Evolutionary conservation across 2,888 invertebrate species (phyloP), one percentile per base, ranked within the genome.

Genomic region (Metallyticus violacea): DNA sequence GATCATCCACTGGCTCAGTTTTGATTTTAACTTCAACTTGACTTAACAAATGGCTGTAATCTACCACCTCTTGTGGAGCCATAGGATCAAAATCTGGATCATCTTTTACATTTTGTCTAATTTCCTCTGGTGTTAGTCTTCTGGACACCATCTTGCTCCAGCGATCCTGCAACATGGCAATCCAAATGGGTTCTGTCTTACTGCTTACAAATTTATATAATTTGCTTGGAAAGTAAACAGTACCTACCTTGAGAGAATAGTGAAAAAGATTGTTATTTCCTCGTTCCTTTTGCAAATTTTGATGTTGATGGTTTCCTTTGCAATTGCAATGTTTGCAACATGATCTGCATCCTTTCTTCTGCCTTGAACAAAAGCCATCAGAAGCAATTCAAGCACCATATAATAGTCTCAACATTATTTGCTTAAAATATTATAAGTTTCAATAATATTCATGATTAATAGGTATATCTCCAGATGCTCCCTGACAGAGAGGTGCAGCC

Each of bases 21-120:
- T 90, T 90, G 29, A 90, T 90, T 87, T 89, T 90, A n/a, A 90
- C 90, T 88, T 90, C 90, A 6, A 90, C 90, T 88, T 90, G 90
- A 86, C 90, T 90, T 6, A 90, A 87, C 77, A 90, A 88, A 79
- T 90, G 89, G 86, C 88, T 89, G 85, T 89, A 89, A 85, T 90
- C 89, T 22, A 88, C n/a, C 7, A 82, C 26, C 22, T 81, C 78
- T 6, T 22, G 7, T 29, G 86, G 40, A 9, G 76, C 79, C 26
- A 87, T 83, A 27, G 87, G 62, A 7, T 88, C 88, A 29, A 81
- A 85, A 27, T 88, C 88, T 6, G 86, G 85, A 81, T 88, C 88
- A 62, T 85, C 85, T 81, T 87, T 87, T 9, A 89, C 88, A 81
- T 88, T 87, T 15, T 87, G 86, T 86, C 88, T 88, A 7, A 89